phyloP scores from a whole-genome alignment of 2,113 vertebrate species.

The Pao palembangensis region DNA sequence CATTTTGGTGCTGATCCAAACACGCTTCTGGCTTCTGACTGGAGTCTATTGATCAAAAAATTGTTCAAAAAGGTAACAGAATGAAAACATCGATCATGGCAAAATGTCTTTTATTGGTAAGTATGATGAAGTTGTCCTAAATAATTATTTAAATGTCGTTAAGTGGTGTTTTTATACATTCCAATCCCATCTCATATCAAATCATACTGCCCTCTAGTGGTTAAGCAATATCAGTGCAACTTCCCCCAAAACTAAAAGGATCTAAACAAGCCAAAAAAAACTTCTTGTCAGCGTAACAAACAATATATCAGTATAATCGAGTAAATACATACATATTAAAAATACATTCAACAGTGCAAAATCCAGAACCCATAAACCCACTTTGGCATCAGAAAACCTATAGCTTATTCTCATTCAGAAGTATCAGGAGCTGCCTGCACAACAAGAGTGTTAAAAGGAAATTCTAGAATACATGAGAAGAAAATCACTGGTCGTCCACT shows the following conservation, averaged over 20 bases:
- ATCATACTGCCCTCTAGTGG: constrained; percentile 49
- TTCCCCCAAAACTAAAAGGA: constrained; percentile 12
- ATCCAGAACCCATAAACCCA: constrained; percentile 11
- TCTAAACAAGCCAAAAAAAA: constrained; percentile 5
- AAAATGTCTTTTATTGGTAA: constrained; percentile 5
- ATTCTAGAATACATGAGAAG: too few relatives aligned
- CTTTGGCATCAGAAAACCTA: constrained; percentile 53
- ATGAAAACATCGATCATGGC: constrained; percentile 12
- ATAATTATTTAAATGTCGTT: neutral
- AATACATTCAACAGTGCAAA: constrained; percentile 45
- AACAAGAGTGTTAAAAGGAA: too few relatives aligned
- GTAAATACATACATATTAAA: neutral
- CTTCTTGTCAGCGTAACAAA: neutral
- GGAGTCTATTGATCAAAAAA: constrained; percentile 58
- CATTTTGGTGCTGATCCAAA: constrained; percentile 22
- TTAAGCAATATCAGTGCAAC: neutral
- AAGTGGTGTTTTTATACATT: neutral
- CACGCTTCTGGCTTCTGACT: constrained; percentile 39
- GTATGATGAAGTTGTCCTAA: neutral
- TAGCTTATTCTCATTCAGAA: constrained; percentile 34
- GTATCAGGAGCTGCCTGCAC: too few relatives aligned
- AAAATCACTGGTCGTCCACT: too few relatives aligned
- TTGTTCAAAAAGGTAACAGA: neutral
- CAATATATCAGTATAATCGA: constrained; percentile 1
- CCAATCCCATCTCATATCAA: constrained; percentile 3